Evolutionary conservation across 2,797 vertebrate species (phyloP), one percentile per base, ranked within the genome.

Genomic region (Apodemus agrarius): DNA sequence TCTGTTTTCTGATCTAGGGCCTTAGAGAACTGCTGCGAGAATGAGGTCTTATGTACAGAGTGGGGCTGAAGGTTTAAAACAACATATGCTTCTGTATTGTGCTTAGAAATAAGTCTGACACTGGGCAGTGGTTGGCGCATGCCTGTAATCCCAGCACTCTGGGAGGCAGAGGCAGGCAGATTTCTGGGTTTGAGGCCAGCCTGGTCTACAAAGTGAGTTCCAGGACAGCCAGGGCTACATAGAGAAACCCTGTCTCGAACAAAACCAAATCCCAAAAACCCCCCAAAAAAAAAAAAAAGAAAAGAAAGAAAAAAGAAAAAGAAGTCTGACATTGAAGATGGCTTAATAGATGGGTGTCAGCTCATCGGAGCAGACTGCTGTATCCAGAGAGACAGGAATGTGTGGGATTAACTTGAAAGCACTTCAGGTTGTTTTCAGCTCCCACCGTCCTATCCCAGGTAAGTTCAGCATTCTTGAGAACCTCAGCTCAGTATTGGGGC

Each of bases 31-130:
- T 91, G 3, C 40, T 24, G 11, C 89, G 65, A 94, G 49, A 91
- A 85, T 78, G 92, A 93, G n/a, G 59, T 52, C 40, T 52, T 26
- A 37, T 16, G 87, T 91, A 72, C 76, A 94, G 78, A 96, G 93
- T 78, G 82, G 14, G 0, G 90, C 49, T 91, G 65, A 87, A 89
- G 52, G 34, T 88, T 96, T 96, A 93, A 97, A 96, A 96, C 95
- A 96, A 90, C 74, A 85, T 29, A 82, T n/a, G 85, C 12, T 26
- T 89, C 16, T 59, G 34, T 86, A 72, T 40, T 52, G 13, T 74
- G 95, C 80, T 91, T 97, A 90, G 85, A 97, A 95, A 94, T 43
- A 34, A 91, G 21, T n/a, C 57, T 97, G 94, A 21, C n/a, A 17
- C 8, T 22, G 72, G n/a, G n/a, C n/a, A n/a, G n/a, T n/a, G n/a